These are phyloP conservation scores for Zele albiditarsus DNA, from an alignment of 2,888 invertebrate genomes.

Conservation along the genomic window DNA sequence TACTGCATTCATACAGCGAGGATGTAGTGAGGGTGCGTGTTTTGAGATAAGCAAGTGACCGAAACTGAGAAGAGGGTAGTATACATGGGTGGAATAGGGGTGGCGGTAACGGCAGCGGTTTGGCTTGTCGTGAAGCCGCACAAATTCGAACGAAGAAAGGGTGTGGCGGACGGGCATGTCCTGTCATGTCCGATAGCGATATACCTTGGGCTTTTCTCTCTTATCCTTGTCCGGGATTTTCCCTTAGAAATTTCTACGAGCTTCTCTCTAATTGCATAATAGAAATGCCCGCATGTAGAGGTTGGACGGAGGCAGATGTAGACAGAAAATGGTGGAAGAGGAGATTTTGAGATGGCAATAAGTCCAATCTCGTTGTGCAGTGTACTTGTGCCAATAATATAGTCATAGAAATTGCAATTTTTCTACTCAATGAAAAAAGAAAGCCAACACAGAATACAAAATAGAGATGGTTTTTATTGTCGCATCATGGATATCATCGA, in stretches of 20 bases:
- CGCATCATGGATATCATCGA: not conserved
- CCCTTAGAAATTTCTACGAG: conserved; percentile 65
- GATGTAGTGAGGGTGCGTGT: conserved; percentile 52
- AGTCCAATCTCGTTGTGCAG: conserved; percentile 12
- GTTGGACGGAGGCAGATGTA: conserved; percentile 29
- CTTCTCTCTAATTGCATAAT: conserved; percentile 71
- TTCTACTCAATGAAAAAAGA: not conserved
- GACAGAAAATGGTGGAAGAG: conserved; percentile 31
- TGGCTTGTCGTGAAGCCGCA: conserved; percentile 52
- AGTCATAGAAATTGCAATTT: not conserved
- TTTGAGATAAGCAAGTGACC: conserved; percentile 66
- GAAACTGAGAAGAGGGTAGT: conserved; percentile 19
- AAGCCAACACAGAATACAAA: not conserved
- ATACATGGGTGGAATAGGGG: conserved; percentile 6
- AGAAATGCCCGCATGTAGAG: conserved; percentile 68
- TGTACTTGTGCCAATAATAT: not conserved
- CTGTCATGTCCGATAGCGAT: conserved; percentile 72
- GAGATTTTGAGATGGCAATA: conserved; percentile 36
- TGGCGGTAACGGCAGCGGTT: not conserved
- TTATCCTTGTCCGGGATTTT: conserved; percentile 49
- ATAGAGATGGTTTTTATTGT: not conserved
- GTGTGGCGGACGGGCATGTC: conserved; percentile 72
- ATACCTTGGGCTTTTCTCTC: conserved; percentile 66
- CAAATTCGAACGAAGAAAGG: conserved; percentile 72
- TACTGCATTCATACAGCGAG: not conserved